Conservation (phyloP, 2,888 invertebrate genomes). For the Hydrotaea cyrtoneurina region DNA sequence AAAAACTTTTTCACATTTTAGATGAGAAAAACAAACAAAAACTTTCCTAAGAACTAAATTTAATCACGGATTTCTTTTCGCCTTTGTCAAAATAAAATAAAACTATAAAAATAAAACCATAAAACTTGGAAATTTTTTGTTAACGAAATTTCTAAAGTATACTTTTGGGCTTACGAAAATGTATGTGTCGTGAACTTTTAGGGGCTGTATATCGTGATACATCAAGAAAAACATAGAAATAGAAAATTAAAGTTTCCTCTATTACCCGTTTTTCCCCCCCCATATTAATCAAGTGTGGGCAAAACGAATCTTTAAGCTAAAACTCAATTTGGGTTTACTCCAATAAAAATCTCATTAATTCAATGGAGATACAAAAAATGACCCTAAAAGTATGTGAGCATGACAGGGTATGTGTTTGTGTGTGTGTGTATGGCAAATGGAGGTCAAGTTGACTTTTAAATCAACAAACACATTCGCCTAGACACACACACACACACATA, state of each 20-base stretch:
- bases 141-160: background rate
- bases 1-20: background rate
- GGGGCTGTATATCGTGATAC: background rate
- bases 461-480: slow-evolving; percentile 10
- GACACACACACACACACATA: background rate
- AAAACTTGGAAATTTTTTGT: background rate
- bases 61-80: background rate
- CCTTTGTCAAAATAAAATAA: background rate
- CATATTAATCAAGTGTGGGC: slow-evolving; percentile 3
- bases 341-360: slow-evolving; percentile 38
- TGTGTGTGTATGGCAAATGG: background rate
- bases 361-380: background rate
- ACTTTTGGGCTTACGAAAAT: background rate
- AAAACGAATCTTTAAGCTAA: slow-evolving; percentile 9
- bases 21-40: background rate
- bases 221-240: background rate
- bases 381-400: slow-evolving; percentile 26
- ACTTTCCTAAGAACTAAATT: background rate
- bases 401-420: background rate
- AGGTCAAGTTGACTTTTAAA: slow-evolving; percentile 55
- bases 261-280: slow-evolving; percentile 5
- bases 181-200: background rate
- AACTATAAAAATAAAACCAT: background rate
- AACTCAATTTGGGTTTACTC: slow-evolving; percentile 21
- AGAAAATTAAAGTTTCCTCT: background rate